Evolutionary conservation across 2,113 vertebrate genomes (phyloP).

Genomic region (Paramormyrops kingsleyae): DNA sequence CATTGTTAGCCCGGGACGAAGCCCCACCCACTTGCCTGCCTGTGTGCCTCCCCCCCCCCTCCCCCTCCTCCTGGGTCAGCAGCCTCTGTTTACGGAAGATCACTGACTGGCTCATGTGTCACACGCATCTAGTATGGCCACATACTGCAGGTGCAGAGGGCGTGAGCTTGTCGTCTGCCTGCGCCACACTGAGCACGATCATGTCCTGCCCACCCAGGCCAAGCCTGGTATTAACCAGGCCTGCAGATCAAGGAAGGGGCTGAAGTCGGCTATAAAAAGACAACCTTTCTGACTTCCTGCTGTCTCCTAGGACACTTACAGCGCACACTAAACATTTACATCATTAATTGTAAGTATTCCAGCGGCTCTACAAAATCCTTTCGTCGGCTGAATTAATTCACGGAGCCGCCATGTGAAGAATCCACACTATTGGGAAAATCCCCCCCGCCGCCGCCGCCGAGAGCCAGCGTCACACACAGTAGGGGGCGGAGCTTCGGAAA

Average conservation of each 20-base stretch:
- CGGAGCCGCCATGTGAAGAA: neutral
- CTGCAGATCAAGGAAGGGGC: neutral
- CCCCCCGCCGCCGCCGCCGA: too few species aligned
- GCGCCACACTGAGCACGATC: neutral
- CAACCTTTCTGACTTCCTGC: neutral
- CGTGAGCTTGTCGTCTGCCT: neutral
- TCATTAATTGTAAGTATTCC: neutral
- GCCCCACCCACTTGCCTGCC: neutral
- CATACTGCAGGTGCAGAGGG: neutral
- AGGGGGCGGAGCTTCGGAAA: slow-evolving; percentile 1
- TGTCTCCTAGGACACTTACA: neutral
- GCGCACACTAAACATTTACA: neutral
- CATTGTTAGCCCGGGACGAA: neutral
- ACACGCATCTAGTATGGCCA: neutral
- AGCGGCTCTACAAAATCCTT: neutral
- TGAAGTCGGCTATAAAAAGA: slow-evolving; percentile 9
- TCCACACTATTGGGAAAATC: neutral
- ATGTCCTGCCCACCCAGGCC: neutral
- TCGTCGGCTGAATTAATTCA: neutral
- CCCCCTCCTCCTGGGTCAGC: neutral
- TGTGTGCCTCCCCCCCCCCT: neutral
- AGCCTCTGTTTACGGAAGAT: slow-evolving; percentile 11
- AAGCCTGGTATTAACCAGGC: neutral
- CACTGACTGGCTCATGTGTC: slow-evolving; percentile 5
- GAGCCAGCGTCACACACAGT: neutral